Conservation (phyloP, 53 echinoderm and acorn worm species). For the Holothuria scabra region DNA sequence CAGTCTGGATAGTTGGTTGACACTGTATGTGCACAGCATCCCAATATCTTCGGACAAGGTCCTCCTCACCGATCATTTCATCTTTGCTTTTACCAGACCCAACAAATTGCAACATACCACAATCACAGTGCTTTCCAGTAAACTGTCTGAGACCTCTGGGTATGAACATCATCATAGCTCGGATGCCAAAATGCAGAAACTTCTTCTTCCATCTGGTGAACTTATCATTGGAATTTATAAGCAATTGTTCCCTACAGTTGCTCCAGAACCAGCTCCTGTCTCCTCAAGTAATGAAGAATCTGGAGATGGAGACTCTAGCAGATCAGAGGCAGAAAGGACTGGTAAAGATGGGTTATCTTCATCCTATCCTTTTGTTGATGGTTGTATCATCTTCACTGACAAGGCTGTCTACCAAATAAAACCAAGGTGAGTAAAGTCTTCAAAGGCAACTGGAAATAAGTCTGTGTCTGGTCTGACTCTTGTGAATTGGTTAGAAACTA, state of each 20-base stretch:
- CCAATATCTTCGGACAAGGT: conserved; percentile 66
- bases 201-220: conserved; percentile 69
- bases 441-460: too few species aligned
- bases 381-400: conserved; percentile 22
- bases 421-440: conserved; percentile 29
- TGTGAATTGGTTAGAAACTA: too few species aligned
- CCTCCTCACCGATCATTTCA: conserved; percentile 71
- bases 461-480: too few species aligned
- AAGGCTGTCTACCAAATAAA: conserved; percentile 19
- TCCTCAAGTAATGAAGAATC: too few species aligned
- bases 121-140: conserved; percentile 14
- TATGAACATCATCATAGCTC: conserved; percentile 60
- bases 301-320: too few species aligned
- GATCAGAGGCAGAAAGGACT: too few species aligned
- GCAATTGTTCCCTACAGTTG: conserved; percentile 43
- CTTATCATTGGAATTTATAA: conserved; percentile 65
- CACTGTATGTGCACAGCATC: conserved; percentile 83
- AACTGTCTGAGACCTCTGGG: conserved; percentile 30
- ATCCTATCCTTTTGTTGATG: background rate
- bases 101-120: background rate
- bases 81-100: conserved; percentile 24
- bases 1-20: conserved; percentile 93
- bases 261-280: too few species aligned
- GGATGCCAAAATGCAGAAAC: conserved; percentile 79
- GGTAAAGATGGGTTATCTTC: background rate